Evolutionary conservation across 2,113 vertebrate genomes (phyloP), one percentile per base, ranked within the genome.

Genomic region (Malurus elegans): DNA sequence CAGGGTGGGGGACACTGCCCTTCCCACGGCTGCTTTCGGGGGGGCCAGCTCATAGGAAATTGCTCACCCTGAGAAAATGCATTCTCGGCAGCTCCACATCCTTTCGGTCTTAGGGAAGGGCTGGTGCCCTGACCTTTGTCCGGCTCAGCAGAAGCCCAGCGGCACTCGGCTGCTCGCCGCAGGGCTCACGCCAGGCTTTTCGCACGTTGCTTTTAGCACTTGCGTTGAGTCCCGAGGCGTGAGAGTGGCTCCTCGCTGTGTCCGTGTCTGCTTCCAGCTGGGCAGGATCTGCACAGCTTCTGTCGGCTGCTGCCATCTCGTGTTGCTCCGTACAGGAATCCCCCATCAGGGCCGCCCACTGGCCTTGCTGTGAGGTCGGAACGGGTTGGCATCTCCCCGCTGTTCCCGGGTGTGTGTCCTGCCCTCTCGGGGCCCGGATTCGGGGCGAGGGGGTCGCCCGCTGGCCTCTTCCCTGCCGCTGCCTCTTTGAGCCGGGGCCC

Each of bases 21-120:
- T 96, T 85, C 81, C 88, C 78, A 3, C 6, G 28, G 83, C 71
- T 6, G 15, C 79, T 94, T 90, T 70, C 45, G 20, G 29, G 34
- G 51, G 8, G 17, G 38, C 18, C 61, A n/a, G 45, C 79, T 84
- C 9, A 6, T 93, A 95, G 97, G 97, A 97, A 97, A 95, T 97
- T 56, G 84, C 96, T 96, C 96, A 96, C 88, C 28, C 87, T 21
- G 34, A 84, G 95, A 96, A 96, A 97, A 96, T 86, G 90, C 17
- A 6, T 93, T 95, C 88, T 91, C 31, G 23, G 91, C 90, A 86
- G 88, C 86, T 91, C 90, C 92, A 91, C 88, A 96, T 96, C 97
- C 96, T 97, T 61, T 79, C 17, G 14, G 50, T 67, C 44, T 58
- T 12, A 4, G 88, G 94, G 71, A 94, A 86, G 66, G 48, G 93